Evolutionary conservation across 2,113 vertebrate genomes (phyloP).

Genomic region (Odontophorus gujanensis): DNA sequence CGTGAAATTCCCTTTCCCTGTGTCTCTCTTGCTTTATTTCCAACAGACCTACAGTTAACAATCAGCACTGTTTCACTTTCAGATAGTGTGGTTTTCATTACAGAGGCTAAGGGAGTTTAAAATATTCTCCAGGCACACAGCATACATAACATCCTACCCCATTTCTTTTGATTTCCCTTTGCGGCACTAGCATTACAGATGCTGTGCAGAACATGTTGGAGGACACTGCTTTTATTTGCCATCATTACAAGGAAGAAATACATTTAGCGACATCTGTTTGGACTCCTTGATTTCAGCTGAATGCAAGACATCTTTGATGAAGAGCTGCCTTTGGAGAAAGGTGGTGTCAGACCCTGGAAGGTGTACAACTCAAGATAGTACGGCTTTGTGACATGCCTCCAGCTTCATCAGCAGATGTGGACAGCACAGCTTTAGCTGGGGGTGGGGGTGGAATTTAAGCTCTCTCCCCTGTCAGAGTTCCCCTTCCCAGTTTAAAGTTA

Average conservation of each 20-base stretch:
- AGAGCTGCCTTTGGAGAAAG: background rate
- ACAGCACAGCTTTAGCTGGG: background rate
- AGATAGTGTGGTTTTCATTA: slow-evolving; percentile 72
- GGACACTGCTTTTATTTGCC: slow-evolving; percentile 61
- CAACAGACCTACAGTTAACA: slow-evolving; percentile 66
- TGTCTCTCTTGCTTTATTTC: slow-evolving; percentile 66
- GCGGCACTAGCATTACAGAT: slow-evolving; percentile 40
- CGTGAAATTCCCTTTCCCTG: slow-evolving; percentile 64
- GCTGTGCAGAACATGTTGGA: slow-evolving; percentile 14
- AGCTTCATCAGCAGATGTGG: slow-evolving; percentile 19
- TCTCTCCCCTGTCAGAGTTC: slow-evolving; percentile 9
- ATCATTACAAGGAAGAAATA: slow-evolving; percentile 54
- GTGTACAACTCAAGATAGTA: background rate
- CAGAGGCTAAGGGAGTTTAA: slow-evolving; percentile 52
- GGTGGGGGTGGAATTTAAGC: background rate
- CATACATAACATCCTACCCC: slow-evolving; percentile 46
- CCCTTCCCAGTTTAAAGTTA: background rate
- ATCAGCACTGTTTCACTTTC: slow-evolving; percentile 60
- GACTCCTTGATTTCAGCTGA: slow-evolving; percentile 48
- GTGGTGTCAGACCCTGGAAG: slow-evolving; percentile 33
- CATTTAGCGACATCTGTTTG: slow-evolving; percentile 47
- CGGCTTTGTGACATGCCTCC: background rate
- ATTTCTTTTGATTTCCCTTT: slow-evolving; percentile 54
- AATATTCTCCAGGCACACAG: slow-evolving; percentile 1
- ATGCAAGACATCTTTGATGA: slow-evolving; percentile 30